phyloP scores from a whole-genome alignment of 2,113 vertebrate species.

The Aegithalos caudatus region DNA sequence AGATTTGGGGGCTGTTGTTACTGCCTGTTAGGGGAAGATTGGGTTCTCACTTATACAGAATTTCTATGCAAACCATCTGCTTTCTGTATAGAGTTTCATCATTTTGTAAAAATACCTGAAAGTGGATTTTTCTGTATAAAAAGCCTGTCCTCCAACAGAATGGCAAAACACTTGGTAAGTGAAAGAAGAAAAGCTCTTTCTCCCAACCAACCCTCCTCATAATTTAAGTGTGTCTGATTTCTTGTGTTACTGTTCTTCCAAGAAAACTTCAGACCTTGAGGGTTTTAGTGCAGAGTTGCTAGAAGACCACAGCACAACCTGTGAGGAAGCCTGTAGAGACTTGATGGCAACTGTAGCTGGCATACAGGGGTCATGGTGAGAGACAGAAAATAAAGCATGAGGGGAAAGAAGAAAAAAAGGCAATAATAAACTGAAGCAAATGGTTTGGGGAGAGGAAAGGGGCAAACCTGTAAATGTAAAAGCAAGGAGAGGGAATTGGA shows the following conservation, averaged over 20 bases:
- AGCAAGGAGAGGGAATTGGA: background rate
- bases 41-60: background rate
- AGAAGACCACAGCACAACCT: background rate
- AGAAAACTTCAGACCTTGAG: background rate
- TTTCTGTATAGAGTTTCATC: background rate
- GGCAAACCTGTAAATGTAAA: background rate
- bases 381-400: background rate
- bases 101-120: background rate
- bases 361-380: background rate
- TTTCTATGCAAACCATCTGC: background rate
- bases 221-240: background rate
- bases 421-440: background rate
- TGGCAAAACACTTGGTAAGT: background rate
- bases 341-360: background rate
- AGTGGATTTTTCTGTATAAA: background rate
- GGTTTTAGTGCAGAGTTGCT: background rate
- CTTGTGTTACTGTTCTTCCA: background rate
- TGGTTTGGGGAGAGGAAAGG: background rate
- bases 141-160: background rate
- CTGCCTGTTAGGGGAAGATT: background rate
- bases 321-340: background rate
- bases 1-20: background rate
- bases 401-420: background rate
- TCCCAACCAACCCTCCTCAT: background rate
- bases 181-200: background rate